Evolutionary conservation across 1,140 invertebrate genomes (phyloP).

Genomic region (Anoplophora glabripennis): DNA sequence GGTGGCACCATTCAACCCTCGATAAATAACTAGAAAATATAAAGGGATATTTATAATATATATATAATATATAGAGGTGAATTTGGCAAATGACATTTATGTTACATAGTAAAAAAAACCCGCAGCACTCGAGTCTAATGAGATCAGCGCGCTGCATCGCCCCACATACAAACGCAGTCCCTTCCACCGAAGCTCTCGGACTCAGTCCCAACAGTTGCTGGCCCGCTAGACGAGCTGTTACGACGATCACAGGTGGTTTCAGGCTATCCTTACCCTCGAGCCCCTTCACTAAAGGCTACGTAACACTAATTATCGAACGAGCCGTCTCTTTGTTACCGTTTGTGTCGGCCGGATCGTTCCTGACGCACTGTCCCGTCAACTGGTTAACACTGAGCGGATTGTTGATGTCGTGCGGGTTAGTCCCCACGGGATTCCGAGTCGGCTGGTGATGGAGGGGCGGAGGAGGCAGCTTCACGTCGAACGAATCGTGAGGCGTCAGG

Average conservation of each 20-base stretch:
- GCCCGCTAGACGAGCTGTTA: background rate
- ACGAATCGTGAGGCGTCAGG: constrained; percentile 52
- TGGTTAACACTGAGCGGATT: constrained; percentile 88
- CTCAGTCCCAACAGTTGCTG: constrained; percentile 12
- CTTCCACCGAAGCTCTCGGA: constrained; percentile 15
- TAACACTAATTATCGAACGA: constrained; percentile 60
- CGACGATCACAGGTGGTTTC: constrained; percentile 21
- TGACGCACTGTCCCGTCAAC: constrained; percentile 72
- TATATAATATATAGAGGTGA: constrained; percentile 40
- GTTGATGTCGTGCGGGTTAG: constrained; percentile 86
- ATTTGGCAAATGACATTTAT: constrained; percentile 53
- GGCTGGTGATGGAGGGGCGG: constrained; percentile 47
- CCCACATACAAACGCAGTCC: constrained; percentile 9
- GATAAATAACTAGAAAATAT: constrained; percentile 39
- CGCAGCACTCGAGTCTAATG: constrained; percentile 10
- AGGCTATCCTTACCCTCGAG: too few relatives aligned
- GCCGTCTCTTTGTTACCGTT: constrained; percentile 49
- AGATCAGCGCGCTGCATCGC: constrained; percentile 13
- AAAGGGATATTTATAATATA: constrained; percentile 23
- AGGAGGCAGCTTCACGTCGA: constrained; percentile 43
- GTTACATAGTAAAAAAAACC: constrained; percentile 48
- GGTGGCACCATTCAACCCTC: too few relatives aligned
- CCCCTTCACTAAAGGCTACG: constrained; percentile 51
- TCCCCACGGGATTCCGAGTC: constrained; percentile 76
- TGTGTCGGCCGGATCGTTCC: constrained; percentile 52